Evolutionary conservation across 2,113 vertebrate species (phyloP).

Genomic region (Petaurus breviceps): DNA sequence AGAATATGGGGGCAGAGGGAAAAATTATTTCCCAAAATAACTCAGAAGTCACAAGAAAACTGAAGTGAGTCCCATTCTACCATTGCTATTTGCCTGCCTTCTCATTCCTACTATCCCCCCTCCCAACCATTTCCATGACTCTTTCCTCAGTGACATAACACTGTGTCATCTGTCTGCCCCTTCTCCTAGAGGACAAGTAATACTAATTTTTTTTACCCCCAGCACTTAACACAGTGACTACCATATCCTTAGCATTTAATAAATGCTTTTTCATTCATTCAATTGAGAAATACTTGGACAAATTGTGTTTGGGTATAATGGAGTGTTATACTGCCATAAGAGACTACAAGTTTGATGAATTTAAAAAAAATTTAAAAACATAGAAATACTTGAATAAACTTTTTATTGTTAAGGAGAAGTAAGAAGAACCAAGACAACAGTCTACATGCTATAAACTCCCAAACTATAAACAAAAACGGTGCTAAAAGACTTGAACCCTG

Average conservation of each 20-base stretch:
- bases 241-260: background rate
- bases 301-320: background rate
- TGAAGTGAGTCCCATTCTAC: background rate
- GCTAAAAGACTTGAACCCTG: background rate
- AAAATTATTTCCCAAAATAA: background rate
- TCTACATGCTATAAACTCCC: background rate
- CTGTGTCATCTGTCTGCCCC: background rate
- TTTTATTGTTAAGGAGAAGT: background rate
- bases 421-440: background rate
- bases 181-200: background rate
- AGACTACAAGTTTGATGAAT: background rate
- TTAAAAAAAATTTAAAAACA: background rate
- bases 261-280: background rate
- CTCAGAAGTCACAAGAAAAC: background rate
- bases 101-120: background rate
- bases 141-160: background rate
- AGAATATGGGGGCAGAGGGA: background rate
- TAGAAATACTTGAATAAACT: background rate
- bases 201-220: background rate
- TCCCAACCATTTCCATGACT: background rate
- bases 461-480: background rate
- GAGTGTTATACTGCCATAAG: background rate
- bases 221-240: background rate
- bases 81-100: background rate
- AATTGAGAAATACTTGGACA: background rate